A percentile compares a stretch with the other conserved stretches of the same genome.
Conservation (phyloP, 2,888 invertebrate genomes). For the Scaptomyza parva region DNA sequence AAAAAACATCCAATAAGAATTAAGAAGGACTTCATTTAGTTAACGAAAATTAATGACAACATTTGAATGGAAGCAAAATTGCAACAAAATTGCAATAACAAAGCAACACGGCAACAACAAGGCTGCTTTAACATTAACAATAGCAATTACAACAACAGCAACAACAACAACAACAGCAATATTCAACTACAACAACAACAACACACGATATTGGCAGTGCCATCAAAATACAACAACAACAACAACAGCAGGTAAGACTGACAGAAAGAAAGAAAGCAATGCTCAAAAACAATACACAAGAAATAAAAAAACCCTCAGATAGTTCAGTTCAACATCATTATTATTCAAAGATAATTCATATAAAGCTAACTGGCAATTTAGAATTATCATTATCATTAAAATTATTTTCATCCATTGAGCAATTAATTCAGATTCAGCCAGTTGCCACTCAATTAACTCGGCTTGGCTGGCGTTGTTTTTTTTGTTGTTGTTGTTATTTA, state of each 20-base stretch:
- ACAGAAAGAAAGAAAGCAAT: no score
- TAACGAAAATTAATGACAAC: conserved; percentile 39
- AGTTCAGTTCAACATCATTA: background rate
- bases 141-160: conserved; percentile 20
- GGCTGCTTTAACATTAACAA: conserved; percentile 24
- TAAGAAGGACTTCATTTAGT: conserved; percentile 3
- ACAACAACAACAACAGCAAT: conserved; percentile 24
- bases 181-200: conserved; percentile 23
- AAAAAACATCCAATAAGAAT: background rate
- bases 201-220: conserved; percentile 48
- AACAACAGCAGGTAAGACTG: conserved; percentile 45
- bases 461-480: no score
- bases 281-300: no score
- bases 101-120: conserved; percentile 27
- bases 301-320: background rate
- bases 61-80: conserved; percentile 82
- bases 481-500: background rate
- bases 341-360: background rate
- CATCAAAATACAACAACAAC: conserved; percentile 31
- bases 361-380: background rate
- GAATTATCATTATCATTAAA: background rate
- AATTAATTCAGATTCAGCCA: background rate
- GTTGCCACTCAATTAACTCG: background rate
- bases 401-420: background rate
- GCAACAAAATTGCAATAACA: conserved; percentile 47